Conservation (phyloP, 2,113 vertebrate species). For the Limnothrissa miodon region DNA sequence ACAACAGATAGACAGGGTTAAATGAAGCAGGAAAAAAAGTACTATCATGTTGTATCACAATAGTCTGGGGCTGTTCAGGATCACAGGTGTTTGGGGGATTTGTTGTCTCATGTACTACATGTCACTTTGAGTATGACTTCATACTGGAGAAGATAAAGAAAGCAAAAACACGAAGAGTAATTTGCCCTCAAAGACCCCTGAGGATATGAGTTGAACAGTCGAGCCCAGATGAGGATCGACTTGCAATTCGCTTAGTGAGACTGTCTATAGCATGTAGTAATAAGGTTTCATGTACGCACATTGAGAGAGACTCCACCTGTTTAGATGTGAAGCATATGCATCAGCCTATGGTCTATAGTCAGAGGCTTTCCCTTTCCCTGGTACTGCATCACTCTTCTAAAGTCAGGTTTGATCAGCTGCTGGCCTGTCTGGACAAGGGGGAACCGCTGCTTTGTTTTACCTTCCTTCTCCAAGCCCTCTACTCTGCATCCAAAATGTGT, state of each 20-base stretch:
- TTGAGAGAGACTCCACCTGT: background rate
- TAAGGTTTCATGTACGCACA: background rate
- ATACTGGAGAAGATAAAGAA: background rate
- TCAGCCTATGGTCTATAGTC: background rate
- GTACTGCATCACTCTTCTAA: constrained; percentile 7
- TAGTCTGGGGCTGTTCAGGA: background rate
- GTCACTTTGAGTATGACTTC: constrained; percentile 3
- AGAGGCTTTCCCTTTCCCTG: too few species aligned
- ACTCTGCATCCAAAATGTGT: background rate
- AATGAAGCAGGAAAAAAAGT: background rate
- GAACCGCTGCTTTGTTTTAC: background rate
- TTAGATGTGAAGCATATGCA: background rate
- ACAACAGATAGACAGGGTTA: background rate
- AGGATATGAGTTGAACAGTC: background rate
- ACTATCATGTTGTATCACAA: background rate
- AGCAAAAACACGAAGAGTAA: background rate
- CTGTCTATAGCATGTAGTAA: background rate
- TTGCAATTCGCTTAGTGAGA: background rate
- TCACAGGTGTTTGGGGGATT: background rate
- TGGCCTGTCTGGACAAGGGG: background rate
- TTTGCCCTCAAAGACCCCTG: background rate
- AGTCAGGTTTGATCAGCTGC: background rate
- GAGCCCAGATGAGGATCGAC: constrained; percentile 6
- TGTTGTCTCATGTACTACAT: background rate
- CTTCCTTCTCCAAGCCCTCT: background rate